A percentile compares a stretch with the other conserved stretches of the same genome.
These are phyloP conservation scores for Synanthedon myopaeformis DNA, from an alignment of 2,888 invertebrate genomes.

Conservation along the genomic window DNA sequence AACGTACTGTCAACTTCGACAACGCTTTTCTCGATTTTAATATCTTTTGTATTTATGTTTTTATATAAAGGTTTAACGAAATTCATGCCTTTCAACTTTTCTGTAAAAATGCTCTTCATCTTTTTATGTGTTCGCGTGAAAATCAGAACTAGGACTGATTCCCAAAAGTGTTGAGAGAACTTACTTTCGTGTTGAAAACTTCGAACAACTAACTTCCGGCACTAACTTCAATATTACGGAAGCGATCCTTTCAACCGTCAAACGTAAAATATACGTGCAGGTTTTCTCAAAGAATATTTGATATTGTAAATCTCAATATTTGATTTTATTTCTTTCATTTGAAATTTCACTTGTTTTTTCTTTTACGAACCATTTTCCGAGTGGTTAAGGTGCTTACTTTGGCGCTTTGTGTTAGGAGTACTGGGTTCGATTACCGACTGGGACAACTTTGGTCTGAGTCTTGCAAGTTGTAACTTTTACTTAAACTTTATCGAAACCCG, in stretches of 20 bases:
- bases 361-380: too few species aligned
- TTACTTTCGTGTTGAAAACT: slow-evolving; percentile 27
- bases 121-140: slow-evolving; percentile 10
- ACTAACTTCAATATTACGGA: slow-evolving; percentile 20
- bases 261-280: slow-evolving; percentile 12
- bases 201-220: slow-evolving; percentile 23
- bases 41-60: slow-evolving; percentile 20
- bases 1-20: slow-evolving; percentile 24
- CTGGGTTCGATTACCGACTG: too few species aligned
- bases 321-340: too few species aligned
- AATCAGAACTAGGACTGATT: slow-evolving; percentile 19
- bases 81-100: slow-evolving; percentile 35
- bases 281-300: too few species aligned
- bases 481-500: too few species aligned
- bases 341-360: too few species aligned
- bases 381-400: too few species aligned
- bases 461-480: too few species aligned
- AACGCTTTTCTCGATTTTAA: slow-evolving; percentile 3
- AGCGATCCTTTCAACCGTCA: slow-evolving; percentile 14
- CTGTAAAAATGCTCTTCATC: slow-evolving; percentile 22
- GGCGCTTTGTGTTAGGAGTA: too few species aligned
- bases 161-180: slow-evolving; percentile 15
- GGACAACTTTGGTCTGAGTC: too few species aligned
- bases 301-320: too few species aligned
- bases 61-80: slow-evolving; percentile 52